Evolutionary conservation across 2,113 vertebrate genomes (phyloP).

Genomic region (Taxidea taxus): DNA sequence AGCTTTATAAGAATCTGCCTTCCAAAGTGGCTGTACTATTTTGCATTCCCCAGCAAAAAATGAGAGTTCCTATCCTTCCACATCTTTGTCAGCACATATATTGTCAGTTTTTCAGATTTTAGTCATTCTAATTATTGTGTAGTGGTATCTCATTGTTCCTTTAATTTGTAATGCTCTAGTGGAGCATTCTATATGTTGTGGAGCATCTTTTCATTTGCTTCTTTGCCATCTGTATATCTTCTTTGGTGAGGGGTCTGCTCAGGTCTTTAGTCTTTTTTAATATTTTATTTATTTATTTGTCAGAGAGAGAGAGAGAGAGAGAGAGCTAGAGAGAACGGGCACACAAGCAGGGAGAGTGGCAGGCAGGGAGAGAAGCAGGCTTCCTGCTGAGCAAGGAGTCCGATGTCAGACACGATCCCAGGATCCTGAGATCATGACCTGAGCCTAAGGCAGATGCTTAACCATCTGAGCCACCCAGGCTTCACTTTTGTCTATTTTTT

Average conservation of each 20-base stretch:
- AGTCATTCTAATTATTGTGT: neutral
- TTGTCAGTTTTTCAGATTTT: neutral
- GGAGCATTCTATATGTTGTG: neutral
- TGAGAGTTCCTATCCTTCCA: neutral
- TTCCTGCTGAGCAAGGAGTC: no score
- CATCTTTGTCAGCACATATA: neutral
- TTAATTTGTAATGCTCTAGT: neutral
- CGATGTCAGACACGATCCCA: no score
- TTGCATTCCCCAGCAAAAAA: neutral
- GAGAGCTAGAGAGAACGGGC: no score
- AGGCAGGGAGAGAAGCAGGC: no score
- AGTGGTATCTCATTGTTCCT: neutral
- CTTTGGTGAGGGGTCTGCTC: neutral
- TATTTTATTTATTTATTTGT: neutral
- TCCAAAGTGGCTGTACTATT: neutral
- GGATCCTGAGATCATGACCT: no score
- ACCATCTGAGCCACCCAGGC: no score
- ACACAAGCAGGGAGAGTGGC: neutral
- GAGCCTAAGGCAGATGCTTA: no score
- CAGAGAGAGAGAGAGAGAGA: no score
- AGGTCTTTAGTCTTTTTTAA: neutral
- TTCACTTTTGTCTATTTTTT: no score
- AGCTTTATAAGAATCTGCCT: neutral
- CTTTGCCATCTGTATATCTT: neutral
- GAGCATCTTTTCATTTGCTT: neutral